A percentile compares a stretch with the other conserved stretches of the same genome.
These are phyloP conservation scores for Drosophila monieri DNA, from an alignment of 2,888 invertebrate genomes.

Conservation along the genomic window DNA sequence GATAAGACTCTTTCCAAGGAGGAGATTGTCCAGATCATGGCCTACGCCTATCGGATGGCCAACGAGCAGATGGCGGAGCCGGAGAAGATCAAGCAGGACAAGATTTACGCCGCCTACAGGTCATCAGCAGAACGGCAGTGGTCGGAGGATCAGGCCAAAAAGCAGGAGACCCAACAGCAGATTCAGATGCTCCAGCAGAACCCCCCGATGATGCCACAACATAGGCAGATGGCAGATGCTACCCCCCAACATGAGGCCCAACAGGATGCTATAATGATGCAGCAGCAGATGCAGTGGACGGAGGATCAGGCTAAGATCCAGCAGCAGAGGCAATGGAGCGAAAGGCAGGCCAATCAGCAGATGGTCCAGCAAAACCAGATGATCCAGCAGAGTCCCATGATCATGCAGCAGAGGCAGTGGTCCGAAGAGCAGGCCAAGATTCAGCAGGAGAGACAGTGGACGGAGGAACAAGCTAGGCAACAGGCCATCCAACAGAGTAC, in stretches of 20 bases:
- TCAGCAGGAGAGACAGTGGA: slow-evolving; percentile 24
- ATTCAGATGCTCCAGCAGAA: slow-evolving; percentile 15
- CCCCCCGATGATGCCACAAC: slow-evolving; percentile 6
- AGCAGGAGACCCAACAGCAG: slow-evolving; percentile 21
- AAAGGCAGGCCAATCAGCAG: slow-evolving; percentile 23
- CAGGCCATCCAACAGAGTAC: slow-evolving; percentile 14
- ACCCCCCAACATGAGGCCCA: too few relatives aligned
- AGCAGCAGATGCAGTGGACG: too few relatives aligned
- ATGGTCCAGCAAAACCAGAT: slow-evolving; percentile 10
- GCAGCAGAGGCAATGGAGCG: slow-evolving; percentile 34
- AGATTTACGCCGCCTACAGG: slow-evolving; percentile 50
- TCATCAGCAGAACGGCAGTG: slow-evolving; percentile 9
- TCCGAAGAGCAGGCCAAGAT: slow-evolving; percentile 28
- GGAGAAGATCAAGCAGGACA: slow-evolving; percentile 39
- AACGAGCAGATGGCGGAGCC: slow-evolving; percentile 46
- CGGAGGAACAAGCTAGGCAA: slow-evolving; percentile 13
- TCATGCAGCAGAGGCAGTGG: slow-evolving; percentile 32
- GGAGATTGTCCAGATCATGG: slow-evolving; percentile 75
- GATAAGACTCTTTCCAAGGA: slow-evolving; percentile 62
- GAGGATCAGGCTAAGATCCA: too few relatives aligned
- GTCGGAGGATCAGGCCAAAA: slow-evolving; percentile 20
- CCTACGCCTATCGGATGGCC: slow-evolving; percentile 78
- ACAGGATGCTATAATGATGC: too few relatives aligned
- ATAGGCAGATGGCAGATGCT: slow-evolving; percentile 5
- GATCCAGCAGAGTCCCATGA: slow-evolving; percentile 17